These are phyloP conservation scores for Pungitius pungitius DNA, from an alignment of 2,113 vertebrate genomes.

Conservation along the genomic window DNA sequence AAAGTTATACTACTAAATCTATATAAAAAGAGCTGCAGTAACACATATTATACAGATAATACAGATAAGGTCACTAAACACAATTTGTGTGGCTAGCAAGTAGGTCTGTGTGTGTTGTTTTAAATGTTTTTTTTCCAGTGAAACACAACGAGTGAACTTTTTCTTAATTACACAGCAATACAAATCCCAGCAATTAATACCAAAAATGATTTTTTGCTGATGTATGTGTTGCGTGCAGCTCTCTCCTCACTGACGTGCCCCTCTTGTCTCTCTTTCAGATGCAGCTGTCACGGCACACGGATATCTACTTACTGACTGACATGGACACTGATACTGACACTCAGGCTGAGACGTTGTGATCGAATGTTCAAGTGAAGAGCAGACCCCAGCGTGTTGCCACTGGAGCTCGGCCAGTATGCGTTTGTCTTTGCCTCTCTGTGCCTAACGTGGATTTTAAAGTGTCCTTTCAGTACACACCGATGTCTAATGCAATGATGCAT, in stretches of 20 bases:
- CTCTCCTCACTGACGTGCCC: neutral
- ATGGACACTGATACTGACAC: constrained; percentile 76
- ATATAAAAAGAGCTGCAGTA: constrained; percentile 1
- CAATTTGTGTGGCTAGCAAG: neutral
- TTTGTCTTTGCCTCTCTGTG: constrained; percentile 34
- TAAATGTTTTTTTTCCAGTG: neutral
- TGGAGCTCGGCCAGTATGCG: constrained; percentile 40
- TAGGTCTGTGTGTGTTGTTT: neutral
- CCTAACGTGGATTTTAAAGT: constrained; percentile 44
- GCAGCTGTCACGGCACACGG: constrained; percentile 77
- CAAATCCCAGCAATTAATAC: neutral
- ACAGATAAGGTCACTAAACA: neutral
- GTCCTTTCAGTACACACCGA: constrained; percentile 38
- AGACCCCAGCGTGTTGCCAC: constrained; percentile 26
- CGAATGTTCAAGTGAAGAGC: neutral
- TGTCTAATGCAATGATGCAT: neutral
- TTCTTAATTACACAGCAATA: neutral
- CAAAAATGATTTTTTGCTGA: constrained; percentile 1
- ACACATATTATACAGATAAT: neutral
- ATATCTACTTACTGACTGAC: constrained; percentile 86
- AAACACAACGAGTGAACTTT: neutral
- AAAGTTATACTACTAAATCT: neutral
- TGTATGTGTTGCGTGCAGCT: neutral
- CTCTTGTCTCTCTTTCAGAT: constrained; percentile 67
- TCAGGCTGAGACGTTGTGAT: constrained; percentile 28